A percentile compares a stretch with the other conserved stretches of the same genome.
Conservation (phyloP, 2,888 invertebrate species). For the Metacarcinus magister region DNA sequence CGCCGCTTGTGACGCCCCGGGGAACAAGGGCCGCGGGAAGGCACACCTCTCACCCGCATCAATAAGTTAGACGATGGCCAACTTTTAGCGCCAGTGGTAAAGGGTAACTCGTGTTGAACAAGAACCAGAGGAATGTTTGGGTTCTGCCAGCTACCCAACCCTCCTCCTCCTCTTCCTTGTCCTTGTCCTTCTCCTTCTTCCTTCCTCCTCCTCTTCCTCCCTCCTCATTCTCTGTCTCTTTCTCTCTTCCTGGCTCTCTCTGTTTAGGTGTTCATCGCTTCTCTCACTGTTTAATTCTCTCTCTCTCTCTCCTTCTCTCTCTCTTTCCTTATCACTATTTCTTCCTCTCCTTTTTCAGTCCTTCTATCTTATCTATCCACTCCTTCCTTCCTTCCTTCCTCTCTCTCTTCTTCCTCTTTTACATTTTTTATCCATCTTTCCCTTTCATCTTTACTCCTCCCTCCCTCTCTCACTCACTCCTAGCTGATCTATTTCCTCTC, state of each 20-base stretch:
- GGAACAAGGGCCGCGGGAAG: background rate
- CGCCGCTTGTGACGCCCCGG: background rate
- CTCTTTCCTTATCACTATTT: background rate
- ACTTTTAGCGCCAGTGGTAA: background rate
- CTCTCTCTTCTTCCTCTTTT: background rate
- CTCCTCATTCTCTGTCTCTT: background rate
- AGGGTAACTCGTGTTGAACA: constrained; percentile 17
- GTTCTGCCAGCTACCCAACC: background rate
- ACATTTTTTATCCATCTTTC: background rate
- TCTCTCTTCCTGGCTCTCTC: constrained; percentile 6
- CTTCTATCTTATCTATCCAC: too few relatives aligned
- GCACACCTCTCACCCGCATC: background rate
- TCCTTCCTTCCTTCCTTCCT: too few relatives aligned
- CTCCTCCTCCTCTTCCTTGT: background rate
- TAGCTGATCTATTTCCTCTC: background rate
- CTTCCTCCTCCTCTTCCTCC: background rate
- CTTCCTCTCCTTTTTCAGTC: background rate
- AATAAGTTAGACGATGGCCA: background rate
- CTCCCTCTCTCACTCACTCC: background rate
- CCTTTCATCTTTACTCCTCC: background rate
- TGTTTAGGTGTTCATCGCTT: background rate
- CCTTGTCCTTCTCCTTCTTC: background rate
- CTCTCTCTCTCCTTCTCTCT: background rate
- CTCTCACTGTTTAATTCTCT: background rate
- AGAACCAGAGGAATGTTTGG: background rate